A percentile compares a stretch with the other conserved stretches of the same genome.
Evolutionary conservation across 2,888 invertebrate species (phyloP).

Genomic region (Patella pellucida): DNA sequence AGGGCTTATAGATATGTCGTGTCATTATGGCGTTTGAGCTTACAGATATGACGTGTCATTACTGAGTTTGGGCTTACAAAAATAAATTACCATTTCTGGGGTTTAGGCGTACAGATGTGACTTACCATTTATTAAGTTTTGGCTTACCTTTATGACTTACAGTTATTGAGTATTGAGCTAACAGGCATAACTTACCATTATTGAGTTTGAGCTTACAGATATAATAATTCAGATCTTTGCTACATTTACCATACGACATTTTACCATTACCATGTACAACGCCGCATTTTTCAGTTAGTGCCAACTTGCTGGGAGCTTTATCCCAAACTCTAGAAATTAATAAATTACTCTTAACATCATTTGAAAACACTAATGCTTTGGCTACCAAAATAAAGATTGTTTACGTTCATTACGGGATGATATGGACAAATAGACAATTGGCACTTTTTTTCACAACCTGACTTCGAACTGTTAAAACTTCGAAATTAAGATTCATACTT

Average conservation of each 20-base stretch:
- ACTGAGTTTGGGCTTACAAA: slow-evolving; percentile 12
- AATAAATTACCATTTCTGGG: not conserved
- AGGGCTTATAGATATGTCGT: slow-evolving; percentile 9
- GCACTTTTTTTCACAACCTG: no score
- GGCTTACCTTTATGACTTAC: slow-evolving; percentile 16
- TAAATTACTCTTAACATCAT: not conserved
- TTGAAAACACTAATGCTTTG: no score
- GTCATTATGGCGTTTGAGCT: not conserved
- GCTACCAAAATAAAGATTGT: no score
- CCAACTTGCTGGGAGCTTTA: slow-evolving; percentile 45
- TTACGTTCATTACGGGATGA: no score
- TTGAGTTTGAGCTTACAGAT: slow-evolving; percentile 14
- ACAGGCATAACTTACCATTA: slow-evolving; percentile 14
- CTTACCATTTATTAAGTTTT: not conserved
- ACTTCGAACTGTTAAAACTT: no score
- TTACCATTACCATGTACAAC: slow-evolving; percentile 43
- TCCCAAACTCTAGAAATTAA: slow-evolving; percentile 44
- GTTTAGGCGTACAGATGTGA: not conserved
- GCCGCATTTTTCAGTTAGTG: slow-evolving; percentile 43
- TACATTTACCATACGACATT: slow-evolving; percentile 19
- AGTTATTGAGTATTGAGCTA: not conserved
- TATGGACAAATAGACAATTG: no score
- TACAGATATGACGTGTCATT: slow-evolving; percentile 7
- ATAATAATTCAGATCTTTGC: slow-evolving; percentile 10
- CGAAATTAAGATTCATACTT: no score